These are phyloP conservation scores for Marronus borbonicus DNA, from an alignment of 2,888 invertebrate species.

Conservation along the genomic window DNA sequence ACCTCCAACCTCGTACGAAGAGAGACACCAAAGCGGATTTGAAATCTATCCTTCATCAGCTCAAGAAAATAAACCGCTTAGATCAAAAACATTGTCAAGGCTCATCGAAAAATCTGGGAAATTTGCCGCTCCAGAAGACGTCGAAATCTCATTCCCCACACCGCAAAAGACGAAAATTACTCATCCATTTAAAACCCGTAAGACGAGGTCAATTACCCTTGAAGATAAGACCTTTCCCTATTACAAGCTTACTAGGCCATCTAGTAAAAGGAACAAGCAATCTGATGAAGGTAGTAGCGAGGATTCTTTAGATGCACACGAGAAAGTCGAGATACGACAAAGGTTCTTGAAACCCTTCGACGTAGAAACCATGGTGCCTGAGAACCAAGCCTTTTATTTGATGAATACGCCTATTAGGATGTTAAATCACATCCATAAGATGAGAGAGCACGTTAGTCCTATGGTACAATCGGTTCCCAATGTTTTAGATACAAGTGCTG, in stretches of 20 bases:
- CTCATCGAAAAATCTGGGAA: constrained; percentile 36
- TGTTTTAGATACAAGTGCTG: constrained; percentile 62
- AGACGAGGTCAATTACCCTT: constrained; percentile 34
- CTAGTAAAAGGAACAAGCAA: constrained; percentile 24
- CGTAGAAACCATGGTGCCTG: constrained; percentile 58
- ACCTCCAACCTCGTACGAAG: not conserved
- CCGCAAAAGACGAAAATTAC: constrained; percentile 5
- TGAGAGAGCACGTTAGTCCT: constrained; percentile 62
- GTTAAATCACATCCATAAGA: constrained; percentile 61
- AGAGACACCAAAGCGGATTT: constrained; percentile 30
- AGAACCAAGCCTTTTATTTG: constrained; percentile 63
- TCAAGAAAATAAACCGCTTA: constrained; percentile 9
- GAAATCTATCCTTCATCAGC: constrained; percentile 34
- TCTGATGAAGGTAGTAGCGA: constrained; percentile 23
- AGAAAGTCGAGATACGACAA: not conserved
- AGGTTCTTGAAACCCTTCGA: constrained; percentile 50
- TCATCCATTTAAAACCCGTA: constrained; percentile 7
- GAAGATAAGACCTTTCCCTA: constrained; percentile 38
- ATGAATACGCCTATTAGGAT: constrained; percentile 64
- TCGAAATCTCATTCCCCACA: constrained; percentile 11
- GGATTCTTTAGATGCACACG: constrained; percentile 11
- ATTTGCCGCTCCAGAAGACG: constrained; percentile 34
- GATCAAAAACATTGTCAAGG: constrained; percentile 29
- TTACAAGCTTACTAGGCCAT: constrained; percentile 42
- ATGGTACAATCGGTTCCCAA: constrained; percentile 64